Evolutionary conservation across 1,140 invertebrate species (phyloP), one percentile per base, ranked within the genome.

Genomic region (Prorops nasuta): DNA sequence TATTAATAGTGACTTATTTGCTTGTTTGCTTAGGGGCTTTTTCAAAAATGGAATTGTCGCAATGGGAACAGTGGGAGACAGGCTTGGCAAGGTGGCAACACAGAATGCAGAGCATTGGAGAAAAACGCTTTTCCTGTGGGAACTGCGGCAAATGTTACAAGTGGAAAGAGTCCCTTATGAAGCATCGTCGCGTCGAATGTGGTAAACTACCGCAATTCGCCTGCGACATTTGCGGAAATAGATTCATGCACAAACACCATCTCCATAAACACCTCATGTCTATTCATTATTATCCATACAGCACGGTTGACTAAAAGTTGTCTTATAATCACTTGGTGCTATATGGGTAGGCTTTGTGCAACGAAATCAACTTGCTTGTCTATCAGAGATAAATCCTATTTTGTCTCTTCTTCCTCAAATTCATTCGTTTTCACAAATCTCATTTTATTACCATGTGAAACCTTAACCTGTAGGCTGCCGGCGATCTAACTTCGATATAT

Each of bases 71-170:
- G n/a, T n/a, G n/a, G n/a, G n/a, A n/a, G n/a, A n/a, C n/a, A n/a
- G n/a, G n/a, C n/a, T n/a, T n/a, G n/a, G n/a, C n/a, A n/a, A n/a
- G n/a, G n/a, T n/a, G n/a, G n/a, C n/a, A n/a, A n/a, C n/a, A n/a
- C n/a, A n/a, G n/a, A n/a, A n/a, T n/a, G n/a, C n/a, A n/a, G n/a
- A n/a, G n/a, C n/a, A n/a, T n/a, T n/a, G n/a, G n/a, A n/a, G 41
- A 46, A 31, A 62, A 36, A 28, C 49, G 54, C 34, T 69, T 69
- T 45, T 49, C 57, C 18, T 86, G 84, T 64, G 72, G 74, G 7
- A 71, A 69, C 14, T 86, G 85, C 55, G 79, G 80, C n/a, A 81
- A 83, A 52, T 65, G 68, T 35, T 86, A 86, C 70, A 79, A 78
- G 12, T 80, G 82, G 63, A 79, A 79, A 41, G 75, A 76, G 48